Conservation (phyloP, 2,888 invertebrate genomes). For the Drosophila dives region DNA sequence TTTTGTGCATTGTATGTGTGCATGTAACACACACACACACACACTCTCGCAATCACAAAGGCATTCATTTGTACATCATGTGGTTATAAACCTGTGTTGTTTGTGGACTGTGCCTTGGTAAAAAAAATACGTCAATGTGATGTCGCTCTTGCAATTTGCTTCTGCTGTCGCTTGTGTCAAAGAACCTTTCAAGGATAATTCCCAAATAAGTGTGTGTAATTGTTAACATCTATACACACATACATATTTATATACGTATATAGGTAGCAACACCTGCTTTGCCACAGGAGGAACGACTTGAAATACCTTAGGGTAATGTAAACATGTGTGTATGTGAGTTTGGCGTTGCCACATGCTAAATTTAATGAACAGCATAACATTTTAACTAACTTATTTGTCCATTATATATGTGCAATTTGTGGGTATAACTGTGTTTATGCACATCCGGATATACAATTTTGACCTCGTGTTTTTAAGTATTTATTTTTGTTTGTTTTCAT, state of each 20-base stretch:
- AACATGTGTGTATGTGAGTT: conserved; percentile 9
- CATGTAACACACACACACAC: conserved; percentile 11
- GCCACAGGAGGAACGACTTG: conserved; percentile 23
- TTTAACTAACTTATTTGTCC: not conserved
- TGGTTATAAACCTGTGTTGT: conserved; percentile 9
- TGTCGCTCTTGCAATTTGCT: conserved; percentile 38
- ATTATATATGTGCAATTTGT: conserved; percentile 15
- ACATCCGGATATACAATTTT: conserved; percentile 40
- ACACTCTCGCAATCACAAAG: not conserved
- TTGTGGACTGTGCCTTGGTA: conserved; percentile 27
- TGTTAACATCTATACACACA: conserved; percentile 6
- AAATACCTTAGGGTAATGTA: conserved; percentile 16
- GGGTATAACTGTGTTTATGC: conserved; percentile 42
- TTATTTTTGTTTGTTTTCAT: conserved; percentile 24
- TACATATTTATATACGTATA: not conserved
- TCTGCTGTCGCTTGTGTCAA: conserved; percentile 68
- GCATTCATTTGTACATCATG: conserved; percentile 9
- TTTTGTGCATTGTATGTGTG: conserved; percentile 41
- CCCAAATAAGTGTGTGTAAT: conserved; percentile 20
- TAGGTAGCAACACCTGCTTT: conserved; percentile 35
- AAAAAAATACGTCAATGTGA: conserved; percentile 39
- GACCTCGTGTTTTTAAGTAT: conserved; percentile 38
- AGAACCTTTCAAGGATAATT: conserved; percentile 82
- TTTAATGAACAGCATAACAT: conserved; percentile 41
- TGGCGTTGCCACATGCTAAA: conserved; percentile 52